Conservation (phyloP, 2,113 vertebrate genomes). For the Dasyprocta punctata region DNA sequence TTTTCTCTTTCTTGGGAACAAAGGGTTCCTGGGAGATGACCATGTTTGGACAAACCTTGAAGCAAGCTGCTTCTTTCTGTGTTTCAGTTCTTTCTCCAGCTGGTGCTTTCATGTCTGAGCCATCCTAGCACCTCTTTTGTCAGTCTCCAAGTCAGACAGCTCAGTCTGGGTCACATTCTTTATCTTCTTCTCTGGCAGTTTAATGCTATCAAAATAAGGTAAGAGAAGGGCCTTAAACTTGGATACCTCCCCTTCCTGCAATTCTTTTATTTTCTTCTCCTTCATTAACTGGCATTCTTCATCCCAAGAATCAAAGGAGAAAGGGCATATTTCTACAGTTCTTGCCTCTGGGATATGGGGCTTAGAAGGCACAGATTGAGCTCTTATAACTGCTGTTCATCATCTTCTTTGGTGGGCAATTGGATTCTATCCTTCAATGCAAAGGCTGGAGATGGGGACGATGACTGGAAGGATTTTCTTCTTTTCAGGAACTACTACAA, state of each 20-base stretch:
- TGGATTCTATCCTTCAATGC: constrained; percentile 90
- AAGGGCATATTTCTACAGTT: constrained; percentile 91
- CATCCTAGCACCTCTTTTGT: constrained; percentile 90
- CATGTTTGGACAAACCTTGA: constrained; percentile 94
- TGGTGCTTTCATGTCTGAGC: constrained; percentile 91
- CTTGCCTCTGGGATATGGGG: constrained; percentile 89
- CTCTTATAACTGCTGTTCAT: constrained; percentile 87
- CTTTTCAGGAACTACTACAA: constrained; percentile 96
- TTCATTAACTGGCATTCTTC: constrained; percentile 90
- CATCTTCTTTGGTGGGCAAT: constrained; percentile 83
- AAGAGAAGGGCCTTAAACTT: constrained; percentile 93
- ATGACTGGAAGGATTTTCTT: constrained; percentile 88
- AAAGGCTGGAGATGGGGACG: constrained; percentile 95
- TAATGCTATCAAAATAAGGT: constrained; percentile 91
- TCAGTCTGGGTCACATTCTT: constrained; percentile 90
- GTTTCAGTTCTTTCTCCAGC: constrained; percentile 93
- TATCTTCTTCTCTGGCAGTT: constrained; percentile 93
- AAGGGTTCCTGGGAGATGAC: constrained; percentile 94
- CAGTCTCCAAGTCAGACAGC: constrained; percentile 91
- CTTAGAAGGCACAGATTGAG: constrained; percentile 92
- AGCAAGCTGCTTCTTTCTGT: constrained; percentile 89
- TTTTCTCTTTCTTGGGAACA: constrained; percentile 91
- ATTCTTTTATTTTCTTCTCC: constrained; percentile 92
- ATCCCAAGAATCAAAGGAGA: constrained; percentile 95
- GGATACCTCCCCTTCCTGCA: constrained; percentile 91